Base-by-base conservation (phyloP, 2,113 vertebrate species). In the Albula glossodonta region DNA sequence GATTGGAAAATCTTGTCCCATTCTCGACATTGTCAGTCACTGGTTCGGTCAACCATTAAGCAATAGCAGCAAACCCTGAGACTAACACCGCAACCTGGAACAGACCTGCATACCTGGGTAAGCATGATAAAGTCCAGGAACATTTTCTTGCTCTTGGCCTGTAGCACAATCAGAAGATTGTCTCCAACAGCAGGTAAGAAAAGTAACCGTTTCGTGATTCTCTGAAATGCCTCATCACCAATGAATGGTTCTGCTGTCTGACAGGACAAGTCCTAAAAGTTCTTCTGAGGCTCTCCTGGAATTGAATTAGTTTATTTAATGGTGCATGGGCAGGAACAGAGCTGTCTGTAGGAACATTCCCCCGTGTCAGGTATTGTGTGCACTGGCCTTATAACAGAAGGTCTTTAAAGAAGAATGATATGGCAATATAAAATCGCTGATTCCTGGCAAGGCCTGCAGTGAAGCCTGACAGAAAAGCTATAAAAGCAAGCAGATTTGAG, bases 301-400 rank as follows among this genome's bases (percentile, higher is more conserved):
- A 41, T 13, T 8, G 25, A 87, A 41, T n/a, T n/a, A 63, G 51
- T 87, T 66, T 87, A 53, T 79, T 84, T 81, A 81, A 74, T 84
- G 22, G 56, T 15, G 7, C 31, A 22, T 31, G 41, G 5, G 51
- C 74, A 80, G 49, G n/a, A 80, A 83, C 74, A 50, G 48, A 31
- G 22, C 74, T 25, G 31, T 22, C 86, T 49, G 48, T 79, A 22
- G 51, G n/a, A 87, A 53, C 52, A 13, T 74, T 80, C 82, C 82
- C 9, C 56, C 50, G n/a, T 50, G 17, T 79, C 53, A 63, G 22
- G 41, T 80, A 52, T 56, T 57, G 63, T 80, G 31, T 79, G 22
- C 74, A 50, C 13, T 80, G 82, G 49, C 53, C 15, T 9, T 12
- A 50, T 41, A 80, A 87, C 22, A 15, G 66, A 63, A 6, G 51